These are phyloP conservation scores for Idaea biselata DNA, from an alignment of 2,888 invertebrate species.

Conservation along the genomic window DNA sequence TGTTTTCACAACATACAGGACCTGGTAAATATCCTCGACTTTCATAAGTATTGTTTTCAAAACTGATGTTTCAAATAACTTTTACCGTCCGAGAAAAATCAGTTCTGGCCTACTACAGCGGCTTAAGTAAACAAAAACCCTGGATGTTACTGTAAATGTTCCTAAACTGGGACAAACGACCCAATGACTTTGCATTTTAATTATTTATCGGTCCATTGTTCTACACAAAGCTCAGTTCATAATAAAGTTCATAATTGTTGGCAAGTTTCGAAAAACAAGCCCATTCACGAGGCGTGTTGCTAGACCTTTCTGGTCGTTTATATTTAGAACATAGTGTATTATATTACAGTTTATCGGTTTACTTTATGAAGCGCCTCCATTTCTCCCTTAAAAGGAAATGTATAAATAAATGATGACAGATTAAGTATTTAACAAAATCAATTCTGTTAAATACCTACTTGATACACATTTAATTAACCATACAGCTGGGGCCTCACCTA, in stretches of 20 bases:
- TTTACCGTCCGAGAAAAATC: no score
- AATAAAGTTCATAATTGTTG: not conserved
- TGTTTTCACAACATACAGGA: no score
- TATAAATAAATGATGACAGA: not conserved
- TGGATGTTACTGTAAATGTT: not conserved
- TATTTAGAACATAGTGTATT: not conserved
- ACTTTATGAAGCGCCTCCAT: not conserved
- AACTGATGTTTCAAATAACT: no score
- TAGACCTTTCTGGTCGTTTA: not conserved
- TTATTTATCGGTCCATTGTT: constrained; percentile 3
- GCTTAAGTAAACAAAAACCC: not conserved
- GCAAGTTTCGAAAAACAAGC: not conserved
- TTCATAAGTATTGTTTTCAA: no score
- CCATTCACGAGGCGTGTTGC: not conserved
- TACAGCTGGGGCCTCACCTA: no score
- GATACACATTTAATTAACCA: no score
- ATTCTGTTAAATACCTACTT: no score
- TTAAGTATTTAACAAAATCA: no score
- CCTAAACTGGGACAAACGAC: not conserved
- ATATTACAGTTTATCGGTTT: not conserved
- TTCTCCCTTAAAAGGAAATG: not conserved
- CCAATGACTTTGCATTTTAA: constrained; percentile 2
- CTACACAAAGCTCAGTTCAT: not conserved
- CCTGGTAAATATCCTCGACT: no score
- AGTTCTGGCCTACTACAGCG: no score